Evolutionary conservation across 2,113 vertebrate genomes (phyloP), one percentile per base, ranked within the genome.

Genomic region (Arvicanthis niloticus): DNA sequence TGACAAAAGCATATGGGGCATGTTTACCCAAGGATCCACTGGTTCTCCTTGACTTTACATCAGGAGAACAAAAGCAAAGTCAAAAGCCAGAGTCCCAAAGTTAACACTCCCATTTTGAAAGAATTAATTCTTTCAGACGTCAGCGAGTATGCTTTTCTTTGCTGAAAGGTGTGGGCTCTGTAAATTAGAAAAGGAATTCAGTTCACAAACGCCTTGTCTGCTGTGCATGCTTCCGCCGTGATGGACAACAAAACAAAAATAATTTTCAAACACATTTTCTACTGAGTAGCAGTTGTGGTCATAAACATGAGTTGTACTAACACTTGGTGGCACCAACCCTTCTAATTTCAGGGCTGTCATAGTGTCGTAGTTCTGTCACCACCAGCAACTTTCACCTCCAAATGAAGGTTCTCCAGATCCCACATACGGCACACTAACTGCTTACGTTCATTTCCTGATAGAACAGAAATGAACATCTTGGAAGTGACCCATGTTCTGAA

Each of bases 291-390:
- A 58, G 96, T 97, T 97, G 93, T 80, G 96, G 76, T 56, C 56
- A 62, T 91, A 88, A 89, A 97, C 67, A 91, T 65, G 75, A 95
- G 96, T 89, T 92, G 91, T 75, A 56, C 88, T 88, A 62, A 96
- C 97, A 97, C 97, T 97, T 97, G 97, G 97, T 68, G 96, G 95
- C 88, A 96, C 98, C 91, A 93, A 96, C 92, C 97, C 96, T 95
- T 98, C 91, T 97, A 93, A 94, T 78, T 92, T 96, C 89, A 89
- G 82, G 87, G 15, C 26, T 51, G 56, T 96, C 29, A 94, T 58
- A 31, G 21, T 51, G 62, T n/a, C n/a, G n/a, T n/a, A n/a, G 26
- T 13, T 37, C 16, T 62, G 51, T 19, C 26, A 78, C 56, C 22
- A 3, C 2, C 5, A 31, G 31, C 1, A 9, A 68, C 16, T 1